These are phyloP conservation scores for Sigmodon hispidus DNA, from an alignment of 2,113 vertebrate genomes.

Conservation along the genomic window DNA sequence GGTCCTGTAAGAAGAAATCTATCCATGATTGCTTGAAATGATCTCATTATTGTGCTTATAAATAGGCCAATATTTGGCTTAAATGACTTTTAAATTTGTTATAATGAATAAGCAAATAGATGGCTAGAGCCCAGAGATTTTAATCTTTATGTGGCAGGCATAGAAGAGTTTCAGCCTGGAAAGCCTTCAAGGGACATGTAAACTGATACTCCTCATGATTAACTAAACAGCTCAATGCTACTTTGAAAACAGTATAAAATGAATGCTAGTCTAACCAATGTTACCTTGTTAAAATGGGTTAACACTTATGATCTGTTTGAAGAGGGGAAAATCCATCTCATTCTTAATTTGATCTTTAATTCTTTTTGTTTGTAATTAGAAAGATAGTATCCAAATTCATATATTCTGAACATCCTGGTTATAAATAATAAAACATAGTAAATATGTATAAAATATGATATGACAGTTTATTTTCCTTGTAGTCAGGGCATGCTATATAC, in stretches of 20 bases:
- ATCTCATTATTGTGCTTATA: background rate
- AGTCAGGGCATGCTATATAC: background rate
- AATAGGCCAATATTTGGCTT: background rate
- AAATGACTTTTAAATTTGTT: conserved; percentile 11
- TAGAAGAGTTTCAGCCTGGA: background rate
- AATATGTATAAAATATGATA: background rate
- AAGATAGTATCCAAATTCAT: background rate
- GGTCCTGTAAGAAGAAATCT: background rate
- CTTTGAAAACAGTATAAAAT: conserved; percentile 18
- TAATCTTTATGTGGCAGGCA: background rate
- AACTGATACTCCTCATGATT: background rate
- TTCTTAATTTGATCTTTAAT: conserved; percentile 2
- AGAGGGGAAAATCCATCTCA: background rate
- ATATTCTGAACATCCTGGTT: background rate
- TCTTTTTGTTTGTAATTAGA: conserved; percentile 46
- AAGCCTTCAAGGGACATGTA: background rate
- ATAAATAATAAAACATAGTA: conserved; percentile 45
- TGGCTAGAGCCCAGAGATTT: background rate
- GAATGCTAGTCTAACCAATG: background rate
- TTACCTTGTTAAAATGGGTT: background rate
- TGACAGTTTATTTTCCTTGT: background rate
- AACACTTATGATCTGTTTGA: conserved; percentile 7
- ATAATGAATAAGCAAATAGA: background rate
- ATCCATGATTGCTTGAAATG: background rate
- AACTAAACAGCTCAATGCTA: background rate